Evolutionary conservation across 2,797 vertebrate genomes (phyloP), one percentile per base, ranked within the genome.

Genomic region (Parambassis ranga): DNA sequence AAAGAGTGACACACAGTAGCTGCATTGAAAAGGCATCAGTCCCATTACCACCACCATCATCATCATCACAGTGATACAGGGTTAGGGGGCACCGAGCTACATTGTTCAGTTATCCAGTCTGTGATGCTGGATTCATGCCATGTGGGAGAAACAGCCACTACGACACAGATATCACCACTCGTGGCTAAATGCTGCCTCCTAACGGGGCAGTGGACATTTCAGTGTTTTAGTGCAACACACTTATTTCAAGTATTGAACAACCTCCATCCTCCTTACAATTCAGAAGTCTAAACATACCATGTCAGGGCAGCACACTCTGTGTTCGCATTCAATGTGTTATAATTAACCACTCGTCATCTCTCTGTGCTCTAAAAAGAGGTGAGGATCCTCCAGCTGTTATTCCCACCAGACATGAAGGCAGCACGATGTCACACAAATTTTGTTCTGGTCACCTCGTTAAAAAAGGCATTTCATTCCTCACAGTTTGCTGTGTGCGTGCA

Each of bases 11-110:
- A 62, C 43, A 79, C 48, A 72, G 46, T 22, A 49, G 41, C 61
- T 73, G 81, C 77, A 71, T 39, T 65, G 35, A 79, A 79, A 86
- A 82, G 81, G 77, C 80, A 71, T 82, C 77, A 26, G 66, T 61
- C 75, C 57, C 39, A 9, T 47, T 78, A n/a, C n/a, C n/a, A n/a
- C 67, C 23, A 19, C 5, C 52, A 52, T 24, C 47, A 48, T 51
- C 48, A 48, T 81, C 65, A 53, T 75, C 81, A 86, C 75, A 82
- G 77, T 72, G 71, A 79, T 58, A 43, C 41, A 14, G 65, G 71
- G 69, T 43, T 23, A 4, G 20, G 59, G 77, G 66, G 39, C 51
- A 20, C n/a, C 7, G 65, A 80, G 86, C 87, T 85, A 85, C 82
- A 82, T 75, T 27, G 65, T 79, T 84, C 65, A 30, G 7, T 44